A percentile compares a stretch with the other conserved stretches of the same genome.
Conservation (phyloP, 2,888 invertebrate species). For the Limnephilus auricula region DNA sequence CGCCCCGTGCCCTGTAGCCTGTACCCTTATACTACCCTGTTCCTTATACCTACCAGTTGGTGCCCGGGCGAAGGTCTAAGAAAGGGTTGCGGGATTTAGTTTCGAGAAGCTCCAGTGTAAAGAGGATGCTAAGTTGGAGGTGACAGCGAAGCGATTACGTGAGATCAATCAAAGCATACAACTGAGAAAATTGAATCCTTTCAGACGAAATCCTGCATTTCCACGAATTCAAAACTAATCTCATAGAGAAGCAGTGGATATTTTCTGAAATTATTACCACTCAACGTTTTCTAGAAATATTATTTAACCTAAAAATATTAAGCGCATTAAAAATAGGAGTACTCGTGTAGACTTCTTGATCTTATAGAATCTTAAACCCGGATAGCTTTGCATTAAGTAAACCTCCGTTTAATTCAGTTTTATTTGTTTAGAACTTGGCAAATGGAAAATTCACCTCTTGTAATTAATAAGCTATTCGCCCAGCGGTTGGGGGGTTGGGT, state of each 20-base stretch:
- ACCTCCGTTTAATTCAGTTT: constrained; percentile 51
- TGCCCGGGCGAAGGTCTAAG: constrained; percentile 5
- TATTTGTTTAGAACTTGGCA: constrained; percentile 52
- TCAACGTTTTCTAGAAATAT: not conserved
- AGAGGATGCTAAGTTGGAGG: constrained; percentile 48
- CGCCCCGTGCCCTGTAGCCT: not conserved
- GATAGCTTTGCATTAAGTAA: not conserved
- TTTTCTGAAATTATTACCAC: not conserved
- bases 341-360: not conserved
- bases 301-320: not conserved
- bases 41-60: not conserved
- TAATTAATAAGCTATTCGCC: constrained; percentile 63
- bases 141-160: constrained; percentile 42
- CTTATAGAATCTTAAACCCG: not conserved
- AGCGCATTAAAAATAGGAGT: not conserved
- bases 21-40: not conserved
- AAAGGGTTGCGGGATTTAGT: constrained; percentile 22
- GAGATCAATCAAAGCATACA: constrained; percentile 39
- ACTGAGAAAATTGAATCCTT: constrained; percentile 45
- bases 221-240: not conserved
- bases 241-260: not conserved
- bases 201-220: constrained; percentile 31
- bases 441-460: constrained; percentile 56
- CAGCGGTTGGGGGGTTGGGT: not conserved
- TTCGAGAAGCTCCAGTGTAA: constrained; percentile 18